These are phyloP conservation scores for Apis dorsata DNA, from an alignment of 1,140 invertebrate genomes.

Conservation along the genomic window DNA sequence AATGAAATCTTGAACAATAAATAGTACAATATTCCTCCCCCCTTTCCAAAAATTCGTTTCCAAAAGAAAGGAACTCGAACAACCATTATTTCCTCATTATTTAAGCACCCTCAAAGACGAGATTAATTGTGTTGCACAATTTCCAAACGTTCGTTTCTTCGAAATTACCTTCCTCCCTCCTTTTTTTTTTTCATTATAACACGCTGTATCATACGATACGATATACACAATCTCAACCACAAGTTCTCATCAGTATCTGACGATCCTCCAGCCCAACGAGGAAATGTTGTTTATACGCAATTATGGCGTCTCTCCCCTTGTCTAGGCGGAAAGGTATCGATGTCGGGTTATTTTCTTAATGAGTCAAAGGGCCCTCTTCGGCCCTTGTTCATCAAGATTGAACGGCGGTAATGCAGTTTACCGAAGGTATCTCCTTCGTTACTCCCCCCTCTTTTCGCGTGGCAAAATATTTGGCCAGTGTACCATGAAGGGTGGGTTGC, in stretches of 20 bases:
- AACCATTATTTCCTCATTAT: too few relatives aligned
- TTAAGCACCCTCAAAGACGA: too few relatives aligned
- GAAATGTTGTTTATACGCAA: neutral
- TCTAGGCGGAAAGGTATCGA: neutral
- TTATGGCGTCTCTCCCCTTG: neutral
- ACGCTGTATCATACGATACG: too few relatives aligned
- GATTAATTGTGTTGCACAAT: too few relatives aligned
- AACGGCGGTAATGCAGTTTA: constrained; percentile 44
- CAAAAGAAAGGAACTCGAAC: too few relatives aligned
- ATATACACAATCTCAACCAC: neutral
- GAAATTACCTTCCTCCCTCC: too few relatives aligned
- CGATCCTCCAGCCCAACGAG: neutral
- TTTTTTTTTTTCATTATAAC: too few relatives aligned
- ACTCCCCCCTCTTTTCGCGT: neutral
- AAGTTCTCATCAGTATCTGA: neutral
- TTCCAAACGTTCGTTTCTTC: too few relatives aligned
- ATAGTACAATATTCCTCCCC: too few relatives aligned
- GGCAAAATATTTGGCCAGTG: constrained; percentile 2
- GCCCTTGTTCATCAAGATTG: neutral
- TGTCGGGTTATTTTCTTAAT: constrained; percentile 38
- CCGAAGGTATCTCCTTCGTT: neutral
- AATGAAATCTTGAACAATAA: too few relatives aligned
- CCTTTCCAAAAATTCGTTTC: too few relatives aligned
- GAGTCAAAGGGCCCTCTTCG: constrained; percentile 4
- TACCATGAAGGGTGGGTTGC: constrained; percentile 1